Percentiles rank a stretch among this genome's conserved stretches.
Evolutionary conservation across 2,113 vertebrate genomes (phyloP).

Genomic region (Acrocephalus kingi): DNA sequence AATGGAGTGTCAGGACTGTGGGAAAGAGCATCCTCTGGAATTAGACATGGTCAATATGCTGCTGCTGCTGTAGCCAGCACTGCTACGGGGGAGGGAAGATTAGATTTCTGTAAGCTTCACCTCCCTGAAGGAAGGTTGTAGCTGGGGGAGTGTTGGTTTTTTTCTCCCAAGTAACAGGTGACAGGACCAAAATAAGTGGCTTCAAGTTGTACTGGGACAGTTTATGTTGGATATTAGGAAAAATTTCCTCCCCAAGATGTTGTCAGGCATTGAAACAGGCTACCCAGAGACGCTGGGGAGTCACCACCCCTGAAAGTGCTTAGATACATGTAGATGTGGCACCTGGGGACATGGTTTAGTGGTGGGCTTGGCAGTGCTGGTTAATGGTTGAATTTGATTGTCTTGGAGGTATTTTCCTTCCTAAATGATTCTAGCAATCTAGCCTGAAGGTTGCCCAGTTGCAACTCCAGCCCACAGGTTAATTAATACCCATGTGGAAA

Average conservation of each 20-base stretch:
- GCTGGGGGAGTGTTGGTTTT: neutral
- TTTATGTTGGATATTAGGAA: neutral
- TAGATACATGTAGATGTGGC: neutral
- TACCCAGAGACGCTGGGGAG: neutral
- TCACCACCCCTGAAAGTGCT: neutral
- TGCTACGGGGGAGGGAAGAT: neutral
- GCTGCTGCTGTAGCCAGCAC: neutral
- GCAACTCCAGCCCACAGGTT: neutral
- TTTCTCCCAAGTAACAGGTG: neutral
- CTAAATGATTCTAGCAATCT: neutral
- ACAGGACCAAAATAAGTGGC: neutral
- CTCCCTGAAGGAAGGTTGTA: neutral
- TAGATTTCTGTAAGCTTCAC: neutral
- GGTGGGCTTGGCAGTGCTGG: neutral
- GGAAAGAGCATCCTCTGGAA: neutral
- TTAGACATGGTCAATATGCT: neutral
- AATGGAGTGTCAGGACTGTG: neutral
- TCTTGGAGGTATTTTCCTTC: neutral
- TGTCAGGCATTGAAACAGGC: neutral
- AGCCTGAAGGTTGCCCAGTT: neutral
- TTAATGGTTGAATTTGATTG: neutral
- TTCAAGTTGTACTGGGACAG: rapidly evolving
- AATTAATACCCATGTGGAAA: neutral
- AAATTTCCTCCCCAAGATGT: neutral
- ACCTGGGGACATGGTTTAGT: neutral